Conservation (phyloP, 2,888 invertebrate species). For the Pimpla rufipes region DNA sequence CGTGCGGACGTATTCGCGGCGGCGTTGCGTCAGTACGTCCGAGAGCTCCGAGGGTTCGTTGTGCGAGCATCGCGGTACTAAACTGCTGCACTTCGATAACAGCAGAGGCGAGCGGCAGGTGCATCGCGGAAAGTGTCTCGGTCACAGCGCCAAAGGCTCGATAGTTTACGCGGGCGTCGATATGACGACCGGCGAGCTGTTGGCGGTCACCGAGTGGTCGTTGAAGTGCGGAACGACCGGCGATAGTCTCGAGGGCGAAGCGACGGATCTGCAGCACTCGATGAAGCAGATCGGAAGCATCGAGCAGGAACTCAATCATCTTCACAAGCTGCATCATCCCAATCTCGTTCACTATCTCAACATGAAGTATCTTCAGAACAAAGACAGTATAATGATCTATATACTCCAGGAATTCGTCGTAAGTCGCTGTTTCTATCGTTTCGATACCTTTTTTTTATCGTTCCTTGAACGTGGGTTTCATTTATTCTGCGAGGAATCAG, state of each 20-base stretch:
- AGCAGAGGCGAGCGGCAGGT: slow-evolving; percentile 88
- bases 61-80: slow-evolving; percentile 88
- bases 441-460: no score
- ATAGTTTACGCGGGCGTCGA: slow-evolving; percentile 93
- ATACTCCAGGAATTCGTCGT: slow-evolving; percentile 90
- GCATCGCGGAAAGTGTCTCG: slow-evolving; percentile 92
- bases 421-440: no score
- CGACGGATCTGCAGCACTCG: slow-evolving; percentile 82
- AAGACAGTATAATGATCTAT: slow-evolving; percentile 89
- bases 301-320: slow-evolving; percentile 92
- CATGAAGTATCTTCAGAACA: slow-evolving; percentile 88
- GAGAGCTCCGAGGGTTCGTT: slow-evolving; percentile 87
- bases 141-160: slow-evolving; percentile 91
- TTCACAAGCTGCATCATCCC: slow-evolving; percentile 90
- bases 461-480: no score
- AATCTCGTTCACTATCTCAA: slow-evolving; percentile 92
- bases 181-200: slow-evolving; percentile 89
- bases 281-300: slow-evolving; percentile 89
- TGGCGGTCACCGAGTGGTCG: slow-evolving; percentile 92
- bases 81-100: slow-evolving; percentile 86
- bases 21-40: slow-evolving; percentile 86
- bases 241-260: slow-evolving; percentile 63
- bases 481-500: no score
- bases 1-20: slow-evolving; percentile 79
- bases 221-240: slow-evolving; percentile 83